Evolutionary conservation across 2,797 vertebrate species (phyloP), one percentile per base, ranked within the genome.

Genomic region (Capromys pilorides): DNA sequence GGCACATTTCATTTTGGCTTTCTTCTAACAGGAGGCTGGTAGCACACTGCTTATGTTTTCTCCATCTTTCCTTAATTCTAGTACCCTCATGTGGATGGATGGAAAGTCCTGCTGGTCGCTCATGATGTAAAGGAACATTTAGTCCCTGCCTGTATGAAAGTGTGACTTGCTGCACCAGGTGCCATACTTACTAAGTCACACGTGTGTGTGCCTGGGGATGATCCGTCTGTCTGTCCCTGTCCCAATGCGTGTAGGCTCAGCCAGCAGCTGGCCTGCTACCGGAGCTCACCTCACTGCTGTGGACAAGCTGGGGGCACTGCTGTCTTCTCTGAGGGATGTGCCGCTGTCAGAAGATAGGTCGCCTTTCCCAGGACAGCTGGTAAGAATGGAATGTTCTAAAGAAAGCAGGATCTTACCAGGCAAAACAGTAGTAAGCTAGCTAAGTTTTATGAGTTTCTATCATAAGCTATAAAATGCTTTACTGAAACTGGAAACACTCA

Each of bases 381-480:
- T 90, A 83, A 91, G 87, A 61, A 62, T 96, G 83, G 96, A 97
- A 97, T 95, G 87, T 93, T 95, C 77, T 97, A 86, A 97, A 88
- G 91, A 83, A 94, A 26, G 81, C 87, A 88, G 81, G 91, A 66
- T 75, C 69, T 95, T 83, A 96, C 97, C 94, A 95, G 95, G 96
- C 98, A 98, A 97, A 98, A 98, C 97, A 98, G 98, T 97, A 98
- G 98, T 98, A 98, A 98, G 98, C 94, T 64, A 98, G 98, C 93
- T 67, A 94, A 67, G n/a, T 94, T 97, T 96, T 97, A 96, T 81
- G 96, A 88, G 92, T 95, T 96, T 97, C 95, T 94, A 98, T 98
- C 97, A 98, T 97, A 98, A 98, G 96, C 97, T 98, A 98, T 98
- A 98, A 98, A 98, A 98, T 21, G 97, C 97, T 98, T 98, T 97